Conservation (phyloP, 2,113 vertebrate species). For the Lophius piscatorius region DNA sequence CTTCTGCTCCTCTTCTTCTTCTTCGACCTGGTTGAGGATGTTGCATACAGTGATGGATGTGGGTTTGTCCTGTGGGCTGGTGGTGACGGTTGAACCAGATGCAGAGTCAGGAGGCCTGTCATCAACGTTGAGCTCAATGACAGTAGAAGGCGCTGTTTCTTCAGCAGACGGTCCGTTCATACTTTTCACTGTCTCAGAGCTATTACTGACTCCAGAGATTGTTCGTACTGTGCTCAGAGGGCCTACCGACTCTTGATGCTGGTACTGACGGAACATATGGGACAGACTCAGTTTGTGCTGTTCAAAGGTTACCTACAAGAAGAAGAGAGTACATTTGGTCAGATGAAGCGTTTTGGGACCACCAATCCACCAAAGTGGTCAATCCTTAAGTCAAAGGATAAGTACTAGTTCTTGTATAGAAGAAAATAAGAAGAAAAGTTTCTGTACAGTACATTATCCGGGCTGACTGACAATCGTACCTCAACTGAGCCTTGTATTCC, state of each 20-base stretch:
- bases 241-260: conserved; percentile 78
- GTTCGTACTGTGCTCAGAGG: conserved; percentile 77
- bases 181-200: conserved; percentile 59
- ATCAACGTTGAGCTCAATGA: conserved; percentile 73
- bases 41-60: conserved; percentile 71
- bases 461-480: too few species aligned
- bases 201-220: conserved; percentile 78
- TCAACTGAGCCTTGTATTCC: too few species aligned
- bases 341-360: background rate
- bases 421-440: too few species aligned
- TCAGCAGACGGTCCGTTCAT: conserved; percentile 67
- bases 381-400: too few species aligned
- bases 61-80: conserved; percentile 32
- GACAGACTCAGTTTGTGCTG: conserved; percentile 93
- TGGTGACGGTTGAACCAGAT: conserved; percentile 31
- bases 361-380: background rate
- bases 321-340: background rate
- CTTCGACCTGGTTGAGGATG: conserved; percentile 65
- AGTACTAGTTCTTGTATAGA: too few species aligned
- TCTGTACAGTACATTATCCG: too few species aligned
- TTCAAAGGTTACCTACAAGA: conserved; percentile 92
- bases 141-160: conserved; percentile 73
- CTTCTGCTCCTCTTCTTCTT: conserved; percentile 52
- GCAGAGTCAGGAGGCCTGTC: conserved; percentile 28
- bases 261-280: conserved; percentile 88